Conservation (phyloP, 2,113 vertebrate species). For the Dryoscopus gambensis region DNA sequence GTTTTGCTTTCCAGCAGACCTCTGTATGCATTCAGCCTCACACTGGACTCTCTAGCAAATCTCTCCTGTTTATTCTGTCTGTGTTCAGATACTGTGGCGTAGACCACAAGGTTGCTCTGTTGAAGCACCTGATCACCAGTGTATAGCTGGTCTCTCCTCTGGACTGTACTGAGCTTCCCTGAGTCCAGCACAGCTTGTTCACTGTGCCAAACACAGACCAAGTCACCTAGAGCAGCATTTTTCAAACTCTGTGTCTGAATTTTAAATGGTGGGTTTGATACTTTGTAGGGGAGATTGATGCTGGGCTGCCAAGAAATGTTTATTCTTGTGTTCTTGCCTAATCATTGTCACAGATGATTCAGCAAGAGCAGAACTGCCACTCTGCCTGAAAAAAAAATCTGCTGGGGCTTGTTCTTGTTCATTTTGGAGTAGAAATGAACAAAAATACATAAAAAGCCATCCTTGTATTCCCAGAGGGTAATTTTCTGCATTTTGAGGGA, state of each 20-base stretch:
- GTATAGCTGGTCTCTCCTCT: neutral
- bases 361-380: constrained; percentile 32
- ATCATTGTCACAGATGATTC: constrained; percentile 61
- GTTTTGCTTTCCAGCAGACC: neutral
- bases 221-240: neutral
- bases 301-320: constrained; percentile 41
- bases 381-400: constrained; percentile 6
- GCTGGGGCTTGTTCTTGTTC: neutral
- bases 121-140: neutral
- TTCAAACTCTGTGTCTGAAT: neutral
- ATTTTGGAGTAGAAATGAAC: neutral
- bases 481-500: neutral
- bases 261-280: neutral
- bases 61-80: neutral
- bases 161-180: neutral
- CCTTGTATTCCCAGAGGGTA: neutral
- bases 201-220: neutral
- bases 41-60: neutral
- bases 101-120: neutral
- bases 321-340: constrained; percentile 54
- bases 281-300: neutral
- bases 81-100: rapidly evolving
- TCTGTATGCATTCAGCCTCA: neutral
- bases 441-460: neutral
- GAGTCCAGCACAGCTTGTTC: neutral